Percentiles rank a stretch among this genome's conserved stretches.
Evolutionary conservation across 2,888 invertebrate species (phyloP).

Genomic region (Nemotelus pantherinus): DNA sequence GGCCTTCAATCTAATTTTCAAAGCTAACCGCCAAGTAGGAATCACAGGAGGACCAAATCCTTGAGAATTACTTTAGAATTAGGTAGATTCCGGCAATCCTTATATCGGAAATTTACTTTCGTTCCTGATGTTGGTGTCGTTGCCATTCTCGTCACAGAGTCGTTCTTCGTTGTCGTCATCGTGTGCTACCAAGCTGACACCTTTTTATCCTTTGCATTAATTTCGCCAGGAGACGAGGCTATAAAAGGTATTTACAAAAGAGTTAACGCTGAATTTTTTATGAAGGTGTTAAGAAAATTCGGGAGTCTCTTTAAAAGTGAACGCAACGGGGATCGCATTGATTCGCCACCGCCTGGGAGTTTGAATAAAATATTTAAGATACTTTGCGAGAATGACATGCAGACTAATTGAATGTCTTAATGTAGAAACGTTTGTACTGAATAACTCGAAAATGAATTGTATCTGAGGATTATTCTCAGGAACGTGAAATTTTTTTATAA

Average conservation of each 20-base stretch:
- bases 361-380: slow-evolving; percentile 9
- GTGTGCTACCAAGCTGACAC: background rate
- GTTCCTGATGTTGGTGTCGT: background rate
- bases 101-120: slow-evolving; percentile 15
- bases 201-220: slow-evolving; percentile 7
- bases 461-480: too few relatives aligned
- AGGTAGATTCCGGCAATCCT: slow-evolving; percentile 17
- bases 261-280: slow-evolving; percentile 6
- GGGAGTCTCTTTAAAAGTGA: background rate
- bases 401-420: background rate
- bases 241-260: background rate
- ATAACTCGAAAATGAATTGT: too few relatives aligned
- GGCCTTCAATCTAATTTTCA: background rate
- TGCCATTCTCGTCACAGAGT: too few relatives aligned
- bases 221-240: background rate
- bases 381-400: slow-evolving; percentile 1
- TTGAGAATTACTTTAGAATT: slow-evolving; percentile 5
- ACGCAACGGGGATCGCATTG: background rate
- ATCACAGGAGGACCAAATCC: background rate
- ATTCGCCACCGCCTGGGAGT: background rate
- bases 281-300: background rate
- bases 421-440: background rate
- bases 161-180: background rate
- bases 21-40: background rate
- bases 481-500: too few relatives aligned